Conservation (phyloP, 2,888 invertebrate genomes). For the Argyresthia albistria region DNA sequence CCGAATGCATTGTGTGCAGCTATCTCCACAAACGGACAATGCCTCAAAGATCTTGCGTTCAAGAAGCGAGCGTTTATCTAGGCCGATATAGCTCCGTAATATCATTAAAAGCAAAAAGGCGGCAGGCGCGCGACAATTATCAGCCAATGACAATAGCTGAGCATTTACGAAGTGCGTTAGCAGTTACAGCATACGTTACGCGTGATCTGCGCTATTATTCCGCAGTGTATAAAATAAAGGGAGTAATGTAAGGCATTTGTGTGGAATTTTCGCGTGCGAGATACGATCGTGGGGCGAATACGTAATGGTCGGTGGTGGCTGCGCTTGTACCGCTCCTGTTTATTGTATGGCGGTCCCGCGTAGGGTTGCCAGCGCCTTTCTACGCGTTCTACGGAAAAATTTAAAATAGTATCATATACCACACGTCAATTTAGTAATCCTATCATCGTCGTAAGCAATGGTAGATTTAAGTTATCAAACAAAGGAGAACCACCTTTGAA, state of each 20-base stretch:
- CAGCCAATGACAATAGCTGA: slow-evolving; percentile 41
- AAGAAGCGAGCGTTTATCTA: slow-evolving; percentile 56
- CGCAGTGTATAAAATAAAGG: too few species aligned
- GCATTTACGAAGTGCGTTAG: slow-evolving; percentile 17
- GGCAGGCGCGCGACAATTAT: slow-evolving; percentile 58
- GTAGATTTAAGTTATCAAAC: too few species aligned
- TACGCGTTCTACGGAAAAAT: too few species aligned
- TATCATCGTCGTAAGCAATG: too few species aligned
- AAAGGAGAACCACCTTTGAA: too few species aligned
- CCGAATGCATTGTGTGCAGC: slow-evolving; percentile 63
- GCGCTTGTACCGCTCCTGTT: slow-evolving; percentile 46
- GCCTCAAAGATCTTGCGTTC: slow-evolving; percentile 26
- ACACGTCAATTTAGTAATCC: too few species aligned
- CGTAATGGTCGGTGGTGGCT: slow-evolving; percentile 66
- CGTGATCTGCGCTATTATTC: too few species aligned
- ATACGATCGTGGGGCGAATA: slow-evolving; percentile 55
- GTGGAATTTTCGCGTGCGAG: slow-evolving; percentile 15
- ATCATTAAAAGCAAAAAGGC: slow-evolving; percentile 7
- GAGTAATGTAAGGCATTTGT: background rate
- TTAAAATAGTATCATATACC: too few species aligned
- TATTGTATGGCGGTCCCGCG: slow-evolving; percentile 33
- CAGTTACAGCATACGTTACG: too few species aligned
- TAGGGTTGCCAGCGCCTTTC: too few species aligned
- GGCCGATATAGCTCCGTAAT: slow-evolving; percentile 51
- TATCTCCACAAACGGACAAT: slow-evolving; percentile 57